Percentiles rank a stretch among this genome's conserved stretches.
Conservation (phyloP, 2,113 vertebrate species). For the Platichthys flesus region DNA sequence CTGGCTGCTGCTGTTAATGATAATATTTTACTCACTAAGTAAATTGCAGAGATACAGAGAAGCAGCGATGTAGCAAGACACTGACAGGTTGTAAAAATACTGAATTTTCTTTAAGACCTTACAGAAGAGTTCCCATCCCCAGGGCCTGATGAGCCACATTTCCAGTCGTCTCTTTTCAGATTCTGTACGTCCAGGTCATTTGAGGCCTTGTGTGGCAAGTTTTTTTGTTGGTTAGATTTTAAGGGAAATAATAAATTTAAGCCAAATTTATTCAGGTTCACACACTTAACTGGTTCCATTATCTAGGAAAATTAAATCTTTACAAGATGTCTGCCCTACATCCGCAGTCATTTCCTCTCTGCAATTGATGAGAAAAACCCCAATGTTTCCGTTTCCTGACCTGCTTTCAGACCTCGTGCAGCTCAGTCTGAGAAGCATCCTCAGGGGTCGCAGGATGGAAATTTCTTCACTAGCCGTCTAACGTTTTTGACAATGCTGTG, state of each 20-base stretch:
- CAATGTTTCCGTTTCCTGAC: not conserved
- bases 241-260: not conserved
- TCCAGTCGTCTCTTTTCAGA: slow-evolving; percentile 32
- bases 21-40: slow-evolving; percentile 48
- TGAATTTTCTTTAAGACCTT: slow-evolving; percentile 65
- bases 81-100: slow-evolving; percentile 57
- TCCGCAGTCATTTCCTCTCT: not conserved
- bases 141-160: slow-evolving; percentile 46
- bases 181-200: slow-evolving; percentile 18
- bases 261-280: too few species aligned
- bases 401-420: slow-evolving; percentile 19
- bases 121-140: slow-evolving; percentile 62
- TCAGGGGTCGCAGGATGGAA: slow-evolving; percentile 62
- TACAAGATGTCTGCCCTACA: not conserved
- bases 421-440: slow-evolving; percentile 14
- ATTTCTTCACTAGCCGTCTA: slow-evolving; percentile 26
- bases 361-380: slow-evolving; percentile 8
- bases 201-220: slow-evolving; percentile 27
- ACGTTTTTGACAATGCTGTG: slow-evolving; percentile 7
- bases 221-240: slow-evolving; percentile 5
- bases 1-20: slow-evolving; percentile 35
- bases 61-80: slow-evolving; percentile 43
- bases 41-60: slow-evolving; percentile 43
- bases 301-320: not conserved
- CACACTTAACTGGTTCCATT: not conserved